Conservation (phyloP, 2,888 invertebrate genomes). For the Penaeus monodon region DNA sequence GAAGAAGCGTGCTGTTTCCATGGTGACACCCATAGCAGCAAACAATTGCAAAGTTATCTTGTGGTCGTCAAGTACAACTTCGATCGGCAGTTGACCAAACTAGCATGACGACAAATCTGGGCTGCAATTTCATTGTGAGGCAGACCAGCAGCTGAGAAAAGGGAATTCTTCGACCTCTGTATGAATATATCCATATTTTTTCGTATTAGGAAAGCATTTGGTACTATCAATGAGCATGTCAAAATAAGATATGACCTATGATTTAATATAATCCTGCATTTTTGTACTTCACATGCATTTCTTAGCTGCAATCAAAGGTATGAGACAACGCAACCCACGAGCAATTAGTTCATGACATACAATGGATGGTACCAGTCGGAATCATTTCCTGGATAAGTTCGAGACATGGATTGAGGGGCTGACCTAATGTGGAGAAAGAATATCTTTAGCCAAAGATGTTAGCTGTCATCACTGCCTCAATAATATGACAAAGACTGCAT, state of each 20-base stretch:
- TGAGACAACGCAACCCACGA: slow-evolving; percentile 71
- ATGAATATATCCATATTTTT: background rate
- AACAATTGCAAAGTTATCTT: slow-evolving; percentile 99
- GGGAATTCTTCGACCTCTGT: slow-evolving; percentile 98
- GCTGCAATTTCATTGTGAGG: slow-evolving; percentile 78
- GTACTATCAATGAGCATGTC: no score
- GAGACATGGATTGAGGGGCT: slow-evolving; percentile 99
- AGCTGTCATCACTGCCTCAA: background rate
- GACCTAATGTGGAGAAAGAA: slow-evolving; percentile 71
- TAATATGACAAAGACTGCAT: background rate
- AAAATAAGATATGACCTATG: background rate
- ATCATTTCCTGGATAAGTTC: slow-evolving; percentile 99
- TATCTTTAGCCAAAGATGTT: background rate
- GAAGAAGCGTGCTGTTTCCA: slow-evolving; percentile 99
- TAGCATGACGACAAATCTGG: slow-evolving; percentile 76
- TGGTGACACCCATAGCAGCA: slow-evolving; percentile 99
- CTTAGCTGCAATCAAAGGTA: background rate
- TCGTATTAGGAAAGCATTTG: no score
- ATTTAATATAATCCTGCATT: background rate
- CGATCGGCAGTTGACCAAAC: slow-evolving; percentile 78
- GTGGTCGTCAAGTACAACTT: slow-evolving; percentile 93
- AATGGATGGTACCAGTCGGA: slow-evolving; percentile 96
- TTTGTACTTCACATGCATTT: background rate
- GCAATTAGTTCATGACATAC: slow-evolving; percentile 99
- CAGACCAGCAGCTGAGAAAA: slow-evolving; percentile 97